Base-by-base conservation (phyloP, 2,888 invertebrate species). In the Exephanes ischioxanthus region DNA sequence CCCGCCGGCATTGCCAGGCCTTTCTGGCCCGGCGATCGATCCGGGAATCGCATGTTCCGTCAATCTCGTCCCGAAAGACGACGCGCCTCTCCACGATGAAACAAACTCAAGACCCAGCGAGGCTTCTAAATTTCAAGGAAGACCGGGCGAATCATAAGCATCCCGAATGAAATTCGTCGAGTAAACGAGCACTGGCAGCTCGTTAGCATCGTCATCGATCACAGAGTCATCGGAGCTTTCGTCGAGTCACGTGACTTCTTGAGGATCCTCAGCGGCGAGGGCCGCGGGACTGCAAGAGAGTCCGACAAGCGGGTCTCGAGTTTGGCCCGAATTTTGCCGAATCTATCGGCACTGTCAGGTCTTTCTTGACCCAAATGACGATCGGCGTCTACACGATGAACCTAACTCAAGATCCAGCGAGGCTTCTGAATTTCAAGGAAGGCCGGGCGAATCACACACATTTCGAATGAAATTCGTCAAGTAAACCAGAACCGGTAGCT, bases 121-220 rank as follows among this genome's bases (percentile, higher is more conserved):
- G 19, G 53, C 53, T 19, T 53, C n/a, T 7, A 19, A n/a, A 19
- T 53, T 53, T n/a, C 53, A 30, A 30, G 30, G 30, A 30, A 30
- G 30, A 30, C 30, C 30, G 3, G 30, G 30, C 30, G 30, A 30
- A 30, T 30, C 30, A 30, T 4, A 30, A 3, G 3, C 30, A 0
- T 30, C 30, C 30, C 0, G 5, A 30, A 55, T 5, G 19, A 68
- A 78, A 77, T 61, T 51, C 73, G 53, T 73, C 14, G n/a, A 7
- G 7, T 7, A 37, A 37, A 37, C 37, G 37, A 7, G 37, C 7
- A 7, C 37, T 7, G 37, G 37, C 11, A 45, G 30, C 63, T 68
- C 30, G 77, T 84, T 84, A 80, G 67, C 72, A 73, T 45, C 58
- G 77, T 84, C 77, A 84, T 84, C 84, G 80, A 81, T 84, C 84